phyloP scores from a whole-genome alignment of 2,888 invertebrate genomes.

The Tachina lurida region DNA sequence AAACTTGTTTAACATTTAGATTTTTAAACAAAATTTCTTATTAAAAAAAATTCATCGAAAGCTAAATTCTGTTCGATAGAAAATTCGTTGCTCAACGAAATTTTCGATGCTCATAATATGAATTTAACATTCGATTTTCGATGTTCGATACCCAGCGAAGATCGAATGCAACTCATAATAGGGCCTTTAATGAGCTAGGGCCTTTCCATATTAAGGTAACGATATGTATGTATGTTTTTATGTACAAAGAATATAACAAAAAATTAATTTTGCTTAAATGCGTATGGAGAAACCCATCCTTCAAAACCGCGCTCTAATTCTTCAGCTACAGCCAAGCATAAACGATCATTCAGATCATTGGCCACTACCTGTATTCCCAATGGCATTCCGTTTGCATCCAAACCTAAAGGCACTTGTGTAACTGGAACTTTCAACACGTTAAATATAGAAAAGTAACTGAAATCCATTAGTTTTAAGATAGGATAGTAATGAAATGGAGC shows the following conservation, averaged over 20 bases:
- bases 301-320: conserved; percentile 94
- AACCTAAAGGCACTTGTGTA: conserved; percentile 90
- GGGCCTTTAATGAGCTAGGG: too few species aligned
- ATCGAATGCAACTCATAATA: too few species aligned
- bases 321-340: conserved; percentile 93
- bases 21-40: too few species aligned
- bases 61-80: too few species aligned
- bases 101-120: too few species aligned
- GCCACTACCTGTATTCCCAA: conserved; percentile 95
- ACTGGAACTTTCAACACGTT: conserved; percentile 92
- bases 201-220: too few species aligned
- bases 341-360: conserved; percentile 90
- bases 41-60: too few species aligned
- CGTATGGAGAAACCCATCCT: conserved; percentile 91
- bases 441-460: conserved; percentile 92
- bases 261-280: conserved; percentile 75
- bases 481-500: conserved; percentile 93
- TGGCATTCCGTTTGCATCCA: conserved; percentile 91
- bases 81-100: too few species aligned
- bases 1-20: too few species aligned
- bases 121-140: too few species aligned
- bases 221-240: too few species aligned
- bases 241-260: background rate
- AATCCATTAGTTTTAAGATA: conserved; percentile 90
- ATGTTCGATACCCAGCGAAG: too few species aligned